These are phyloP conservation scores for Sphaerodactylus townsendi DNA, from an alignment of 2,113 vertebrate species.

Conservation along the genomic window DNA sequence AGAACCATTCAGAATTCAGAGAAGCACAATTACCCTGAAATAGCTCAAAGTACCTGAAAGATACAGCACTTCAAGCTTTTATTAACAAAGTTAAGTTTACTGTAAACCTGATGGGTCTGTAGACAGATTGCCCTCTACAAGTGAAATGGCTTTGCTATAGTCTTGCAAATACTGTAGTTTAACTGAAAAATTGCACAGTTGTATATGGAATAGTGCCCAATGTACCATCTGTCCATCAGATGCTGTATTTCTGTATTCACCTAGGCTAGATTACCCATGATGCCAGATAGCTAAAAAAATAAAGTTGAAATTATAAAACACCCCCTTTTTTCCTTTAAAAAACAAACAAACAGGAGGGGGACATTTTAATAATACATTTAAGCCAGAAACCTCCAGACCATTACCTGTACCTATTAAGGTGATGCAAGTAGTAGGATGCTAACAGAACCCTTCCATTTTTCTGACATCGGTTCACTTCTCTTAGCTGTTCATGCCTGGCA, in stretches of 20 bases:
- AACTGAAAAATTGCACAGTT: conserved; percentile 45
- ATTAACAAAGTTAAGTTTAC: conserved; percentile 45
- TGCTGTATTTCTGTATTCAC: not conserved
- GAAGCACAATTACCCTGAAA: conserved; percentile 31
- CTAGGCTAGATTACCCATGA: not conserved
- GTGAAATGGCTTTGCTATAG: conserved; percentile 55
- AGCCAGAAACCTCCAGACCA: not conserved
- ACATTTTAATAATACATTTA: not conserved
- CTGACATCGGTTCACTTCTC: not conserved
- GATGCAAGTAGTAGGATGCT: not conserved
- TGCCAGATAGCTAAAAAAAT: not conserved
- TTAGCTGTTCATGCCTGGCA: conserved; percentile 1
- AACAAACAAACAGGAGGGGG: not conserved
- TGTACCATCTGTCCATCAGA: not conserved
- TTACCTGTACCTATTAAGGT: not conserved
- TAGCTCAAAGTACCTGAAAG: conserved; percentile 40
- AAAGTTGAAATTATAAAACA: not conserved
- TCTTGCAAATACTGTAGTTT: conserved; percentile 63
- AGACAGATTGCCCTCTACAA: conserved; percentile 52
- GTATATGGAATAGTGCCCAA: conserved; percentile 21
- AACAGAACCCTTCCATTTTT: not conserved
- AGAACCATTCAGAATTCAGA: conserved; percentile 13
- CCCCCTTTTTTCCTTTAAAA: not conserved
- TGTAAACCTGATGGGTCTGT: conserved; percentile 54
- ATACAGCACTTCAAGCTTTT: conserved; percentile 37